These are phyloP conservation scores for Macrosoma leucophasiata DNA, from an alignment of 2,888 invertebrate species.

Conservation along the genomic window DNA sequence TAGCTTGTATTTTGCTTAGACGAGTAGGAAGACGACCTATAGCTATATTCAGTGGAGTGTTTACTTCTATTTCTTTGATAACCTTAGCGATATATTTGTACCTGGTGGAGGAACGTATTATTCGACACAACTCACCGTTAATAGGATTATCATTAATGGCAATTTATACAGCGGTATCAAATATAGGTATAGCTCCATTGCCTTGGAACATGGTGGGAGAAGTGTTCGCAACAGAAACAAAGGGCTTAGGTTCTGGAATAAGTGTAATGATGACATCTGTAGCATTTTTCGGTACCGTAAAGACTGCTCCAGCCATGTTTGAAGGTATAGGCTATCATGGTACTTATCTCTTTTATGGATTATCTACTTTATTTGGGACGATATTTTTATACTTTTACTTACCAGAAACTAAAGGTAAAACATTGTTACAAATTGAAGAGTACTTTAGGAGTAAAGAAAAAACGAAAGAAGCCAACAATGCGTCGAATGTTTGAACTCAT, in stretches of 20 bases:
- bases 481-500: too few relatives aligned
- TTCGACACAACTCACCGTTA: constrained; percentile 44
- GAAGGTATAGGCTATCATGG: constrained; percentile 72
- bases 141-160: constrained; percentile 71
- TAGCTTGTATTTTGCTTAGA: constrained; percentile 77
- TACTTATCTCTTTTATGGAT: constrained; percentile 78
- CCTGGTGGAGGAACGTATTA: constrained; percentile 38
- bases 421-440: constrained; percentile 80
- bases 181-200: constrained; percentile 78
- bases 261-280: constrained; percentile 79
- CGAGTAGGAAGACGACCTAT: constrained; percentile 78
- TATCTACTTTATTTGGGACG: constrained; percentile 76
- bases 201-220: constrained; percentile 87
- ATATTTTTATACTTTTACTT: constrained; percentile 76
- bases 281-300: constrained; percentile 81
- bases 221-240: constrained; percentile 78
- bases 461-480: constrained; percentile 30
- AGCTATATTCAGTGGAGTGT: constrained; percentile 77
- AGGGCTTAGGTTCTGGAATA: constrained; percentile 81
- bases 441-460: constrained; percentile 56
- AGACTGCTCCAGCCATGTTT: constrained; percentile 79
- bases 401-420: constrained; percentile 82
- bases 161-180: constrained; percentile 75
- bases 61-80: constrained; percentile 76
- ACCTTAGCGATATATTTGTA: constrained; percentile 67